These are phyloP conservation scores for Trichogramma dendrolimi DNA, from an alignment of 2,888 invertebrate species.

Conservation along the genomic window DNA sequence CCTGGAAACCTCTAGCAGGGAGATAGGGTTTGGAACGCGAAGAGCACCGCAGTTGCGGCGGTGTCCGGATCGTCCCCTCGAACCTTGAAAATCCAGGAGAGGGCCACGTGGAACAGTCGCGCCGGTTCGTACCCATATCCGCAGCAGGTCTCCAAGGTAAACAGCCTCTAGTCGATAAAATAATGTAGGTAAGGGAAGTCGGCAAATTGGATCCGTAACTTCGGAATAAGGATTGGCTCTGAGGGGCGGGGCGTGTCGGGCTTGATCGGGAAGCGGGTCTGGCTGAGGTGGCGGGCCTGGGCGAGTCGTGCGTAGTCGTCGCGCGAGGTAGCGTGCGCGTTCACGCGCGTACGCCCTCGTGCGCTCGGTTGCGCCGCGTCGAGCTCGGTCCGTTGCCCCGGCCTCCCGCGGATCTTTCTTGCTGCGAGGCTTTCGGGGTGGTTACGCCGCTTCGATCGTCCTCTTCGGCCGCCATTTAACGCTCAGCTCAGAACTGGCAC, in stretches of 20 bases:
- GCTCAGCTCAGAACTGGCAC: constrained; percentile 52
- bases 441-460: constrained; percentile 55
- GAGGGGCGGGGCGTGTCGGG: constrained; percentile 63
- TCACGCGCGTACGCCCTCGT: no score
- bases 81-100: no score
- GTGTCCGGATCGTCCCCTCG: no score
- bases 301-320: constrained; percentile 35
- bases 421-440: constrained; percentile 27
- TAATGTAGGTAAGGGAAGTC: constrained; percentile 66
- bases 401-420: constrained; percentile 47
- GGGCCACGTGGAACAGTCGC: no score
- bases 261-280: constrained; percentile 54
- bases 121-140: no score
- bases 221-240: constrained; percentile 72
- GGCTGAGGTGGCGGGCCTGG: constrained; percentile 30
- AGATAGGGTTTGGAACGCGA: no score
- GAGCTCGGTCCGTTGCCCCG: constrained; percentile 52
- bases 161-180: no score
- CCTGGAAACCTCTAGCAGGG: no score
- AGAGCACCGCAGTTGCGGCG: no score
- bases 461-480: constrained; percentile 52
- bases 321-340: constrained; percentile 2
- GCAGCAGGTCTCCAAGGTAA: no score
- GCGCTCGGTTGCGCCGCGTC: constrained; percentile 5
- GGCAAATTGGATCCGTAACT: constrained; percentile 65